Conservation (phyloP, 2,113 vertebrate species). For the Picathartes gymnocephalus region DNA sequence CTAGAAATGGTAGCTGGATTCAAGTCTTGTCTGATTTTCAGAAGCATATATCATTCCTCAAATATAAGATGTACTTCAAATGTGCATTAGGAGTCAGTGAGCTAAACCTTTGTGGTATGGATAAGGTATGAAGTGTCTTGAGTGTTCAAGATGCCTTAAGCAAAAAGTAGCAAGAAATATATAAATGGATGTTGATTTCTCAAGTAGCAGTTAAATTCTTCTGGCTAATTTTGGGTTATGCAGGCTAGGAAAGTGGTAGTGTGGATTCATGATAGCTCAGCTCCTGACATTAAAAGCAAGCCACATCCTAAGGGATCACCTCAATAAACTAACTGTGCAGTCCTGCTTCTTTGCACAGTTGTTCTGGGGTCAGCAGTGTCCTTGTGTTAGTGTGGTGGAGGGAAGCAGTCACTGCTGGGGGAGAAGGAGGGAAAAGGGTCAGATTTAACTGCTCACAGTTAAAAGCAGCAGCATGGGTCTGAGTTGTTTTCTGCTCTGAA, state of each 20-base stretch:
- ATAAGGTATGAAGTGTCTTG: neutral
- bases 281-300: neutral
- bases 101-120: accelerated
- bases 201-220: neutral
- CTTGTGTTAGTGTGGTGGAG: neutral
- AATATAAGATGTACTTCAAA: neutral
- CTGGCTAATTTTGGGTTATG: neutral
- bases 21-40: neutral
- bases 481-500: neutral
- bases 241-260: neutral
- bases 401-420: neutral
- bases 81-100: neutral
- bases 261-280: neutral
- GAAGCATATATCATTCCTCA: neutral
- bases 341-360: neutral
- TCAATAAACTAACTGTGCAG: neutral
- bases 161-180: neutral
- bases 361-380: neutral
- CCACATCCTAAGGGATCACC: neutral
- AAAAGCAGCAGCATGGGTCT: neutral
- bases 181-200: neutral
- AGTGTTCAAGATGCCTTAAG: neutral
- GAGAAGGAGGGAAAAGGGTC: neutral
- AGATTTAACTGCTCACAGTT: neutral
- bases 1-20: neutral